Evolutionary conservation across 2,888 invertebrate species (phyloP).

Genomic region (Crematogaster levior): DNA sequence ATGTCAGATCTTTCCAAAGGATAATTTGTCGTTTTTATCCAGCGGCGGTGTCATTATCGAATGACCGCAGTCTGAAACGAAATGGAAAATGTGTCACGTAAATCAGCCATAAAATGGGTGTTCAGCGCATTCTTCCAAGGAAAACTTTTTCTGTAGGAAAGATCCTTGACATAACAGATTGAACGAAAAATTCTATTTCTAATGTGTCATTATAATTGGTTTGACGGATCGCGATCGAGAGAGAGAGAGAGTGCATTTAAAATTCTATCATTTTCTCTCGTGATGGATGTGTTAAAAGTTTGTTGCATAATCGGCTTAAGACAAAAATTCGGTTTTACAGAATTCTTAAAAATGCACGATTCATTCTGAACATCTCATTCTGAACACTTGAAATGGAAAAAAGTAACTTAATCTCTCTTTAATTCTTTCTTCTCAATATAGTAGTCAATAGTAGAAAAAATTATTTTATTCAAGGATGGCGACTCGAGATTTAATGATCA

Average conservation of each 20-base stretch:
- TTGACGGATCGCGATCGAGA: neutral
- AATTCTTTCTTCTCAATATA: neutral
- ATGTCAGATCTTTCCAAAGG: neutral
- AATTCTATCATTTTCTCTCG: neutral
- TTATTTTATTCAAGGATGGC: neutral
- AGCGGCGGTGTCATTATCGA: constrained; percentile 46
- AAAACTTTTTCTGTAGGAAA: neutral
- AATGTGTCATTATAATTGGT: neutral
- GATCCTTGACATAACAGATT: neutral
- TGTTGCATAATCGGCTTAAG: neutral
- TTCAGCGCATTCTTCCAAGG: neutral
- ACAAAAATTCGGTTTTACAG: neutral
- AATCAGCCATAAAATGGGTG: constrained; percentile 55
- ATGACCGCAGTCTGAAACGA: constrained; percentile 1
- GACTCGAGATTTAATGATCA: neutral
- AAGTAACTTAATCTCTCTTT: neutral
- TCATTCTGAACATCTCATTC: neutral
- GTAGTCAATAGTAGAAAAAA: neutral
- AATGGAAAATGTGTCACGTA: constrained; percentile 50
- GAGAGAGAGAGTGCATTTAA: neutral
- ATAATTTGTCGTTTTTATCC: constrained; percentile 51
- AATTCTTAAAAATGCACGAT: neutral
- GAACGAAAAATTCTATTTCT: constrained; percentile 32
- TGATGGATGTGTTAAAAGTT: neutral
- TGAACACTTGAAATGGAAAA: neutral